Percentiles rank a stretch among this genome's conserved stretches.
Conservation (phyloP, 2,888 invertebrate genomes). For the Cheilosia urbana region DNA sequence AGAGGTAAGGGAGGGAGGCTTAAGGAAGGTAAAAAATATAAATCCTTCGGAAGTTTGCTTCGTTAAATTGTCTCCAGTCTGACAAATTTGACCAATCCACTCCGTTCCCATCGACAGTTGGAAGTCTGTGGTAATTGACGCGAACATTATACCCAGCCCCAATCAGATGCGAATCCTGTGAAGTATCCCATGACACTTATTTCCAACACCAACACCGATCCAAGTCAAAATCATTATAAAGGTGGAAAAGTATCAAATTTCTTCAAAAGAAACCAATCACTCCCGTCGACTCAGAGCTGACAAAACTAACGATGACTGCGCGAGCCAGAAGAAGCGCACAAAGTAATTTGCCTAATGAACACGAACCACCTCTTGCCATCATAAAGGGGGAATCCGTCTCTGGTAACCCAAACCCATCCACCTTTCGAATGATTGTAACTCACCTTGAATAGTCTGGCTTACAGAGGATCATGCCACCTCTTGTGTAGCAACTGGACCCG, state of each 20-base stretch:
- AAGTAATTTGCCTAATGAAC: constrained; percentile 65
- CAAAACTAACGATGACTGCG: constrained; percentile 10
- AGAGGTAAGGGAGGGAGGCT: too few species aligned
- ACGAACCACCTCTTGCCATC: constrained; percentile 42
- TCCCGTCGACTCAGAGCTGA: background rate
- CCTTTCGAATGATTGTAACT: constrained; percentile 77
- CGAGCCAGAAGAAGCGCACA: background rate
- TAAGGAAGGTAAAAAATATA: too few species aligned
- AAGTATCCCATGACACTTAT: constrained; percentile 59
- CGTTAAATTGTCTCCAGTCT: background rate
- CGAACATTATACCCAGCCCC: constrained; percentile 10
- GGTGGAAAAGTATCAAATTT: constrained; percentile 56
- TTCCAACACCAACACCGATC: constrained; percentile 25
- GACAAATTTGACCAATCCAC: background rate
- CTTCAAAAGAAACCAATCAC: constrained; percentile 42
- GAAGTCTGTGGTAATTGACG: background rate
- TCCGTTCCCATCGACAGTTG: background rate
- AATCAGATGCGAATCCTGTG: constrained; percentile 54
- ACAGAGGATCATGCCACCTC: constrained; percentile 96
- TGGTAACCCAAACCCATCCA: background rate
- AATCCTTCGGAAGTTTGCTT: background rate
- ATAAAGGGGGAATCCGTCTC: constrained; percentile 9
- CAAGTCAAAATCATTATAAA: constrained; percentile 48
- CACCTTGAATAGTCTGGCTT: constrained; percentile 96
- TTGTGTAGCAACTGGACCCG: constrained; percentile 94